A percentile compares a stretch with the other conserved stretches of the same genome.
Evolutionary conservation across 2,797 vertebrate genomes (phyloP).

Genomic region (Pangasius djambal): DNA sequence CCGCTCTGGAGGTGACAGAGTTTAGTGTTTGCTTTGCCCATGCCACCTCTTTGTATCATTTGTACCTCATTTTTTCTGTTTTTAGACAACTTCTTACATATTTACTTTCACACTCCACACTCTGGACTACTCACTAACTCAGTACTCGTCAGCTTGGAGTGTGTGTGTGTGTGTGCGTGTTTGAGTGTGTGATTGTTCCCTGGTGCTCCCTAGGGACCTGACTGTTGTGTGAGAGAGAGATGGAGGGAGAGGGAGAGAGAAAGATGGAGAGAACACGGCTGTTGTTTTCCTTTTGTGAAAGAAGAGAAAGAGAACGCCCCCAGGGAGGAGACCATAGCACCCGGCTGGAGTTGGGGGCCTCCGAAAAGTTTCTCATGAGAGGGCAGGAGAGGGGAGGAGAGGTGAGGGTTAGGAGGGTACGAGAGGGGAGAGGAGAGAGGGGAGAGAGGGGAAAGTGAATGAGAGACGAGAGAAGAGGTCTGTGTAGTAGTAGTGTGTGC

Average conservation of each 20-base stretch:
- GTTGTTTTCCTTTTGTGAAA: constrained; percentile 77
- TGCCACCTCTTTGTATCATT: not conserved
- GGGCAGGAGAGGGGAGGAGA: constrained; percentile 61
- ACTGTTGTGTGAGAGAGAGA: constrained; percentile 57
- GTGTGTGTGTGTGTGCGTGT: not conserved
- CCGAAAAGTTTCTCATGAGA: constrained; percentile 69
- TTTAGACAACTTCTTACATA: constrained; percentile 13
- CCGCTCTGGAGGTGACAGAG: constrained; percentile 7
- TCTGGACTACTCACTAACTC: not conserved
- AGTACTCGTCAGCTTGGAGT: not conserved
- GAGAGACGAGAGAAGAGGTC: constrained; percentile 58
- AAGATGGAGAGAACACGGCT: constrained; percentile 65
- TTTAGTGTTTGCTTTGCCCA: not conserved
- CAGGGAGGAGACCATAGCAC: constrained; percentile 74
- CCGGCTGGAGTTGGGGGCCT: constrained; percentile 70
- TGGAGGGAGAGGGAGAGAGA: constrained; percentile 66
- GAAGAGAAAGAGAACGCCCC: constrained; percentile 74
- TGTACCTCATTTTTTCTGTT: not conserved
- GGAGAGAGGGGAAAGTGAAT: not conserved
- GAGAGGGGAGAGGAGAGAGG: constrained; percentile 2
- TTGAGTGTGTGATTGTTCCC: constrained; percentile 56
- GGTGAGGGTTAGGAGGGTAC: constrained; percentile 52
- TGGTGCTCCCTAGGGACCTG: constrained; percentile 72
- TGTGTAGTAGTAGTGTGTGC: constrained; percentile 21
- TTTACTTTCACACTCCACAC: constrained; percentile 5